Evolutionary conservation across 1,140 invertebrate species (phyloP).

Genomic region (Mercenaria mercenaria): DNA sequence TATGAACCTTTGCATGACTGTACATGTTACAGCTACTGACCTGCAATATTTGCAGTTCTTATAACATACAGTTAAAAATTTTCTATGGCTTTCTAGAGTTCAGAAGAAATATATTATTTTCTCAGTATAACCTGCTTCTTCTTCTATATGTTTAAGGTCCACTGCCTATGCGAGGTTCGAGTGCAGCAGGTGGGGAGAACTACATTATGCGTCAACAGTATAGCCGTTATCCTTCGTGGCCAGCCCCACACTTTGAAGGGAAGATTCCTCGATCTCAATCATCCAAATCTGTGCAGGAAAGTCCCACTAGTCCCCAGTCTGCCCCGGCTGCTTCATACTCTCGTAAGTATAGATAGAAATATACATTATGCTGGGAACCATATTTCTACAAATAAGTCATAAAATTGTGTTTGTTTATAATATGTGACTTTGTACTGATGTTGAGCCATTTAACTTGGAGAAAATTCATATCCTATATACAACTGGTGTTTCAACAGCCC

Average conservation of each 20-base stretch:
- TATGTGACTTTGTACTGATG: too few species aligned
- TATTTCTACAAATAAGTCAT: neutral
- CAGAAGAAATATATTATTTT: too few species aligned
- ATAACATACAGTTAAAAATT: too few species aligned
- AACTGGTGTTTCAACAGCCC: too few species aligned
- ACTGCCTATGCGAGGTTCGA: neutral
- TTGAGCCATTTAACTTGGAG: too few species aligned
- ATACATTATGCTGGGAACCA: neutral
- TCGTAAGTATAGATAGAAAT: neutral
- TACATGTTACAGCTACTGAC: too few species aligned
- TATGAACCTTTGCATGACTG: too few species aligned
- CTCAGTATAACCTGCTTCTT: too few species aligned
- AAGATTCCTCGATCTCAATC: slow-evolving; percentile 35
- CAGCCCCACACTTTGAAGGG: neutral
- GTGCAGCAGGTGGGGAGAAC: neutral
- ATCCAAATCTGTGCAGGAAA: slow-evolving; percentile 38
- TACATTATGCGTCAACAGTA: slow-evolving; percentile 17
- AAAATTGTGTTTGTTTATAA: neutral
- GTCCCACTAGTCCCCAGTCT: slow-evolving; percentile 22
- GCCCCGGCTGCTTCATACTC: slow-evolving; percentile 4
- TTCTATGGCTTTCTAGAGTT: too few species aligned
- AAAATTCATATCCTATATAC: too few species aligned
- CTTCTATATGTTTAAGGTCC: slow-evolving; percentile 18
- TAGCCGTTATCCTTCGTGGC: slow-evolving; percentile 36
- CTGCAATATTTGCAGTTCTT: too few species aligned